Evolutionary conservation across 2,888 invertebrate genomes (phyloP).

Genomic region (Agrochola litura): DNA sequence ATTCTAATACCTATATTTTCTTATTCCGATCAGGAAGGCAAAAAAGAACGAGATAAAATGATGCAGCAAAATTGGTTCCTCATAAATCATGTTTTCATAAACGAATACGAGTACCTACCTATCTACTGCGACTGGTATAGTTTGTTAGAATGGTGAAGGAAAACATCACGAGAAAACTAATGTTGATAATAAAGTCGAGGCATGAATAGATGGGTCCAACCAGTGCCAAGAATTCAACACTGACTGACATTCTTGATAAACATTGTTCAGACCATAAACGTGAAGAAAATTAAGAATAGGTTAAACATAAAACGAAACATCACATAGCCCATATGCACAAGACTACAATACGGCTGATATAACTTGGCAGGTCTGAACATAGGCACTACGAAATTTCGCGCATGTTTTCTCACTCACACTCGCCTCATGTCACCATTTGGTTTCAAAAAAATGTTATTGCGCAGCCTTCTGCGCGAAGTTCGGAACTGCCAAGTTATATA

Average conservation of each 20-base stretch:
- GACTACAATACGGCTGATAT: not conserved
- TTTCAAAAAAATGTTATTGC: no score
- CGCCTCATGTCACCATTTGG: no score
- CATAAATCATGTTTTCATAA: conserved; percentile 5
- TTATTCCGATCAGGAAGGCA: not conserved
- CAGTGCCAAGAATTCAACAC: conserved; percentile 51
- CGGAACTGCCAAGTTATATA: no score
- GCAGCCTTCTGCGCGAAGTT: no score
- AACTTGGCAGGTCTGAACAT: no score
- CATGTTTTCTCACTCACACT: no score
- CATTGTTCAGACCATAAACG: conserved; percentile 29
- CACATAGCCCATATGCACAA: not conserved
- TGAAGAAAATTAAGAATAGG: conserved; percentile 28
- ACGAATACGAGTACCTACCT: not conserved
- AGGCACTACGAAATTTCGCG: no score
- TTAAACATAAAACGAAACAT: not conserved
- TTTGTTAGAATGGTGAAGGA: conserved; percentile 2
- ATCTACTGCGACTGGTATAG: not conserved
- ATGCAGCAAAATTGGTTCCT: conserved; percentile 11
- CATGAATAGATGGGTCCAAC: conserved; percentile 36
- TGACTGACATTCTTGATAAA: conserved; percentile 33
- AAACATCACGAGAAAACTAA: conserved; percentile 24
- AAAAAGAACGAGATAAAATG: conserved; percentile 17
- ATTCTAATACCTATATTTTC: no score
- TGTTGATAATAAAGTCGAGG: conserved; percentile 32